Percentiles rank a stretch among this genome's conserved stretches.
Conservation (phyloP, 2,113 vertebrate genomes). For the Pongo pygmaeus region DNA sequence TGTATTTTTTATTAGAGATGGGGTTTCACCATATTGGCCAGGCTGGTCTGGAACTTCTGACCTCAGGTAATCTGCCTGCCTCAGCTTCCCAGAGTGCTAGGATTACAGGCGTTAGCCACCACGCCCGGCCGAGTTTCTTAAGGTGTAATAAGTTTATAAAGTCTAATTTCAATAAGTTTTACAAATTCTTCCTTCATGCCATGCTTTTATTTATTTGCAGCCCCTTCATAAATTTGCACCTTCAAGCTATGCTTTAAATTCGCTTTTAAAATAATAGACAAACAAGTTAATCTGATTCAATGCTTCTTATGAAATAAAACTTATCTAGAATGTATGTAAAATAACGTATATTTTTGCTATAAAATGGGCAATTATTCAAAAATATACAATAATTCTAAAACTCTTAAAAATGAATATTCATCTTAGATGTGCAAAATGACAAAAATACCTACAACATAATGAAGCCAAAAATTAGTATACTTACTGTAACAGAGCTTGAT, state of each 20-base stretch:
- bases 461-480: slow-evolving; percentile 56
- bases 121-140: background rate
- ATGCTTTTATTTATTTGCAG: background rate
- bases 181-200: slow-evolving; percentile 14
- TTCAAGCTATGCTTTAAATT: background rate
- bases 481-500: slow-evolving; percentile 80
- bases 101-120: no score
- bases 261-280: slow-evolving; percentile 20
- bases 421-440: slow-evolving; percentile 5
- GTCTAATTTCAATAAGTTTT: slow-evolving; percentile 23
- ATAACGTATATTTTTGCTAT: background rate
- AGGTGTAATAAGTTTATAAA: background rate
- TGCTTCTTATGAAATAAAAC: slow-evolving; percentile 30
- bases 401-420: slow-evolving; percentile 14
- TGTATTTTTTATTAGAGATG: no score
- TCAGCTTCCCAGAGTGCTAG: no score
- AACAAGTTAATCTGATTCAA: slow-evolving; percentile 34
- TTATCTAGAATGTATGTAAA: slow-evolving; percentile 9
- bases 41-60: no score
- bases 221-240: background rate
- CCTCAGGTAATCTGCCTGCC: no score
- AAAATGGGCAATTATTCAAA: slow-evolving; percentile 3
- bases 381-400: slow-evolving; percentile 27
- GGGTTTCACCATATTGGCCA: no score
- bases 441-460: background rate